These are phyloP conservation scores for Loripinus fragilis DNA, from an alignment of 2,888 invertebrate genomes.

Conservation along the genomic window DNA sequence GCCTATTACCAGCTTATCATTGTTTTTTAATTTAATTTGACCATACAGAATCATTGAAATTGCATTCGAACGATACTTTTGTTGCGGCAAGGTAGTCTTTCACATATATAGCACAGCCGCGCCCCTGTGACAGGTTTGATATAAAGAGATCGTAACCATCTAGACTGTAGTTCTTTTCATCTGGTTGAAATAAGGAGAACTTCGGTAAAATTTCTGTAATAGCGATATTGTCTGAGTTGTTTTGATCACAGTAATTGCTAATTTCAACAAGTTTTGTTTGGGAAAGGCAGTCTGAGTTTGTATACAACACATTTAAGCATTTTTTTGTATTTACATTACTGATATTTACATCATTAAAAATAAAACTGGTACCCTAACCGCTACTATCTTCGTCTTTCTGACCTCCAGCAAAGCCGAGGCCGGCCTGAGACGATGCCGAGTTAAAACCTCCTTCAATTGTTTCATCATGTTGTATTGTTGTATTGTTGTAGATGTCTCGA, in stretches of 20 bases:
- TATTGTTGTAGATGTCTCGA: neutral
- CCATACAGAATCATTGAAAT: conserved; percentile 2
- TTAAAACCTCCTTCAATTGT: neutral
- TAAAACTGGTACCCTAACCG: neutral
- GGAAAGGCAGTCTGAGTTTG: neutral
- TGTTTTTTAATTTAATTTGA: neutral
- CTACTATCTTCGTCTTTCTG: no score
- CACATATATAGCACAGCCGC: neutral
- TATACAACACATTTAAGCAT: neutral
- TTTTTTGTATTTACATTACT: neutral
- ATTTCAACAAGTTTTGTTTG: neutral
- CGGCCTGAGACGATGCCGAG: no score
- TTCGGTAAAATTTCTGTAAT: conserved; percentile 2
- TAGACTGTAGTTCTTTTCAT: neutral
- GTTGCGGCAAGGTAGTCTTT: no score
- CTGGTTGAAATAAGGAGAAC: neutral
- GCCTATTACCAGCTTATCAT: neutral
- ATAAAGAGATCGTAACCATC: neutral
- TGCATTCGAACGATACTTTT: no score
- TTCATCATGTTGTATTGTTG: neutral
- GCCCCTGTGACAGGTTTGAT: neutral
- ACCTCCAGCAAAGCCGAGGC: no score
- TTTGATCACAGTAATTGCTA: neutral
- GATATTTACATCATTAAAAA: neutral
- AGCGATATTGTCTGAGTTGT: neutral